Conservation (phyloP, 2,113 vertebrate species). For the Caranx ignobilis region DNA sequence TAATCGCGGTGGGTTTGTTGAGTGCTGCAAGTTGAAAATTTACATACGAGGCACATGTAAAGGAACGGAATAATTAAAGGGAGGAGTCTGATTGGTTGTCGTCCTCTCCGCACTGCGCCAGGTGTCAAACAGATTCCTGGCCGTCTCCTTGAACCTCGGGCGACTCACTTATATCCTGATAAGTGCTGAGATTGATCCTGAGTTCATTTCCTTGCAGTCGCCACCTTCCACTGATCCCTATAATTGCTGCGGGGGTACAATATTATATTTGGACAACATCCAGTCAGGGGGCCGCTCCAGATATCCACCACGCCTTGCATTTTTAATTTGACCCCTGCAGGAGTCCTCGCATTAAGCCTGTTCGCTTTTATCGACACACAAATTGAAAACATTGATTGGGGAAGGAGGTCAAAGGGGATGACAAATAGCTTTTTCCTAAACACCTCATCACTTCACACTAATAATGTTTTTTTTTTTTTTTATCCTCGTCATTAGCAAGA, state of each 20-base stretch:
- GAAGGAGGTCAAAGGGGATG: conserved; percentile 67
- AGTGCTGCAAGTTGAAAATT: conserved; percentile 24
- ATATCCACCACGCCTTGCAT: conserved; percentile 60
- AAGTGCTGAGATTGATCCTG: conserved; percentile 71
- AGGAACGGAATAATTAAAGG: conserved; percentile 30
- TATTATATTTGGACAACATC: conserved; percentile 78
- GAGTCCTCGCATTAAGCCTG: conserved; percentile 62
- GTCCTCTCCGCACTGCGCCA: conserved; percentile 47
- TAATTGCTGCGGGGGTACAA: conserved; percentile 73
- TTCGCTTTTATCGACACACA: conserved; percentile 63
- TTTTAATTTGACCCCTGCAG: conserved; percentile 66
- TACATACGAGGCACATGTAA: conserved; percentile 15
- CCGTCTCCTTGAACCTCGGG: conserved; percentile 74
- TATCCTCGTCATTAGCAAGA: conserved; percentile 37
- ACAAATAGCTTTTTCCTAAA: conserved; percentile 55
- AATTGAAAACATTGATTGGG: conserved; percentile 75
- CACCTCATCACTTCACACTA: conserved; percentile 41
- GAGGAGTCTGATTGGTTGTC: conserved; percentile 28
- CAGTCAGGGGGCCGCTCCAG: conserved; percentile 54
- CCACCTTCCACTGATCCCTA: conserved; percentile 57
- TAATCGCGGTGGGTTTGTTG: conserved; percentile 26
- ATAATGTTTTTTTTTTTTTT: conserved; percentile 37
- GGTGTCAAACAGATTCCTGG: conserved; percentile 54
- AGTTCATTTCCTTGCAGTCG: conserved; percentile 66
- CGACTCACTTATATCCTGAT: conserved; percentile 69